Evolutionary conservation across 2,888 invertebrate species (phyloP), one percentile per base, ranked within the genome.

Genomic region (Hemicrepidius hirtus): DNA sequence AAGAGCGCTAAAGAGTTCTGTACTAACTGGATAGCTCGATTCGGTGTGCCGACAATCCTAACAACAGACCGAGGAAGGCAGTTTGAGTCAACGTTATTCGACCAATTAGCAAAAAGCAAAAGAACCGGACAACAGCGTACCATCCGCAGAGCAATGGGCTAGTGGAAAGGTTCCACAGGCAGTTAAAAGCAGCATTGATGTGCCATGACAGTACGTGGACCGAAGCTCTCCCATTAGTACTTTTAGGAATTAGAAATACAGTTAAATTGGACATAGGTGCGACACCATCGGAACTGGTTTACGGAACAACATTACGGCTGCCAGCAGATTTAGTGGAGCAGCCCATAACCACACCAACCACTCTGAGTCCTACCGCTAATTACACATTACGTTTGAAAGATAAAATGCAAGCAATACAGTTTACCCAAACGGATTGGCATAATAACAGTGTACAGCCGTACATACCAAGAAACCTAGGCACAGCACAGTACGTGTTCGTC

Each of bases 21-120:
- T 4, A 13, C 62, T 0, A 73, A 75, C 0, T 88, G 87, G 88
- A 82, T 88, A 1, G 65, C 86, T 0, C 75, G 86, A 9, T 87
- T 82, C 68, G 87, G 87, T 0, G 78, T 82, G 10, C 87, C 87
- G 2, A 18, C 32, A 0, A 68, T 32, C 2, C 75, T 84, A 6
- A 84, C 84, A 0, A 82, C 82, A 6, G 83, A 84, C 65, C 79
- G 80, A 72, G 84, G 84, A 0, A 57, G 79, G 3, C 84, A 84
- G 65, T 84, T 85, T 64, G 82, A 83, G 55, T 76, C 80, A 0
- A 32, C 63, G 0, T 63, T 84, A 12, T 37, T 9, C 84, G 82
- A 7, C 74, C 73, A 3, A 53, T 80, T 2, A 41, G 79, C 0
- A 82, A 82, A 1, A 71, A 74, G 24, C n/a, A 78, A n/a, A 75